These are phyloP conservation scores for Drosophila sp. DNA, from an alignment of 1,140 invertebrate genomes.

Conservation along the genomic window DNA sequence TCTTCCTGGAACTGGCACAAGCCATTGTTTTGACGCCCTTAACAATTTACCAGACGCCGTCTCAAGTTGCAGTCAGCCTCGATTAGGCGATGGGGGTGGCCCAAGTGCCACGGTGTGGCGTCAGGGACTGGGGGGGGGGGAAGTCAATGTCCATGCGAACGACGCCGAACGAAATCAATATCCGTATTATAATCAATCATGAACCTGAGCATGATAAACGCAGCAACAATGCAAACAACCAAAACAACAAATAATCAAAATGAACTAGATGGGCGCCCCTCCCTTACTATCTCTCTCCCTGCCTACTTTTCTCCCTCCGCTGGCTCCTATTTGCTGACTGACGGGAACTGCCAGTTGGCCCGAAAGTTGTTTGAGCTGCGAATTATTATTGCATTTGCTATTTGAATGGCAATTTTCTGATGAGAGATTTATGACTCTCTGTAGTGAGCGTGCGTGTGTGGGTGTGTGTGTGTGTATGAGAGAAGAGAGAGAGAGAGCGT, in stretches of 20 bases:
- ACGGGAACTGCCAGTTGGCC: slow-evolving; percentile 51
- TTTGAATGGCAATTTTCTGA: slow-evolving; percentile 48
- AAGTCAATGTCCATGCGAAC: not conserved
- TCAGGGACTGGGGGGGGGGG: not conserved
- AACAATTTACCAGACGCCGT: slow-evolving; percentile 4
- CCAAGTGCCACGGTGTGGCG: too few relatives aligned
- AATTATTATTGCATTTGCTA: slow-evolving; percentile 71
- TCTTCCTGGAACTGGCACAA: slow-evolving; percentile 10
- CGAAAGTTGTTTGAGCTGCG: slow-evolving; percentile 60
- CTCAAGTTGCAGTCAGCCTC: slow-evolving; percentile 39
- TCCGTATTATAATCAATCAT: slow-evolving; percentile 49
- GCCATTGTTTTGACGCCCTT: slow-evolving; percentile 49
- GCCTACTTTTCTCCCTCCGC: not conserved
- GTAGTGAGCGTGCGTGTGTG: not conserved
- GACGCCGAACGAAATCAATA: slow-evolving; percentile 38
- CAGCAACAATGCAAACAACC: slow-evolving; percentile 38
- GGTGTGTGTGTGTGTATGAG: not conserved
- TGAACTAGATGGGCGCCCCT: slow-evolving; percentile 17
- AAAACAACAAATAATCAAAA: slow-evolving; percentile 46
- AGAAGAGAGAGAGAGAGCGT: not conserved
- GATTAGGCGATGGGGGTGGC: slow-evolving; percentile 3
- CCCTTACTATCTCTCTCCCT: not conserved
- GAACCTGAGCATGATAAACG: slow-evolving; percentile 54
- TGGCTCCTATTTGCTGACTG: not conserved
- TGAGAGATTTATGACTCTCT: slow-evolving; percentile 36